Conservation (phyloP, 1,140 invertebrate species). For the Cephus cinctus region DNA sequence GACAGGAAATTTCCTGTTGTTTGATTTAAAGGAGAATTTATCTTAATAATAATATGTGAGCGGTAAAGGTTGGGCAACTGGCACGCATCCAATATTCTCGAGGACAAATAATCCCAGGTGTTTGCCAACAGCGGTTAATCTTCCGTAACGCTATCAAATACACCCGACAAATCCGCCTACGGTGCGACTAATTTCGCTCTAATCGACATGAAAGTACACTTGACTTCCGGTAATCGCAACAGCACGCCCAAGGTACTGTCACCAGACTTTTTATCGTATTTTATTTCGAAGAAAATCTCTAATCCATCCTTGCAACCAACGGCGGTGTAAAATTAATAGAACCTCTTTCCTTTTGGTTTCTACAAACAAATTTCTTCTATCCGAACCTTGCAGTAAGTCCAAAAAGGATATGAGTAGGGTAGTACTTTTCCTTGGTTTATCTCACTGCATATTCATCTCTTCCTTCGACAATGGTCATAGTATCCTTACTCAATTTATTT, state of each 20-base stretch:
- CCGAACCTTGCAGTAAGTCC: no score
- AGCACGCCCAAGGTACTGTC: conserved; percentile 2
- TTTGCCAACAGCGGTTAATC: conserved; percentile 34
- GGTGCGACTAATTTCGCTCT: no score
- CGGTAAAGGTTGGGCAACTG: conserved; percentile 15
- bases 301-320: background rate
- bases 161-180: conserved; percentile 19
- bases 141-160: conserved; percentile 29
- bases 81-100: conserved; percentile 31
- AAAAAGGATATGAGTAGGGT: no score
- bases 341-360: no score
- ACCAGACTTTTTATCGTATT: background rate
- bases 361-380: no score
- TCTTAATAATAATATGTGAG: conserved; percentile 22
- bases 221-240: background rate
- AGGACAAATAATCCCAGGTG: conserved; percentile 31
- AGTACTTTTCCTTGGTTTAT: no score
- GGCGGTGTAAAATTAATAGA: conserved; percentile 11
- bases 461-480: no score
- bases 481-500: no score
- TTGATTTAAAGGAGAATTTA: conserved; percentile 21
- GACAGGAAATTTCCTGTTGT: conserved; percentile 14
- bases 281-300: background rate
- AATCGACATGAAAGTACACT: conserved; percentile 2
- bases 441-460: no score